A percentile compares a stretch with the other conserved stretches of the same genome.
Conservation (phyloP, 2,797 vertebrate genomes). For the Taeniopygia guttata region DNA sequence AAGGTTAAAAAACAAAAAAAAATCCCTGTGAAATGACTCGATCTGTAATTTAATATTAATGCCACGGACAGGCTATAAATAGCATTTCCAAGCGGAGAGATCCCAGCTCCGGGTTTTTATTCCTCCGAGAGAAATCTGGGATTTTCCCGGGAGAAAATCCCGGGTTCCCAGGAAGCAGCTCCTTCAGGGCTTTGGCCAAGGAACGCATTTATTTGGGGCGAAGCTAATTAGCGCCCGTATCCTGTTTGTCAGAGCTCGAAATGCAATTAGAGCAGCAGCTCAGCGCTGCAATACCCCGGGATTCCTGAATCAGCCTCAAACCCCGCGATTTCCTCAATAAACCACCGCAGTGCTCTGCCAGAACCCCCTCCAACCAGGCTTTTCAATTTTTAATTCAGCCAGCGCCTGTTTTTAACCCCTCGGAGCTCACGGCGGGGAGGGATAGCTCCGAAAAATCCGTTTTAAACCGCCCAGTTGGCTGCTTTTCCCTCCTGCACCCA, state of each 20-base stretch:
- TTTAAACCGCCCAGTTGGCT: neutral
- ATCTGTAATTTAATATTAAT: neutral
- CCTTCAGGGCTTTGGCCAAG: neutral
- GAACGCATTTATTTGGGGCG: fast-evolving
- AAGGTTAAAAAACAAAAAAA: neutral
- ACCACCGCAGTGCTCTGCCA: neutral
- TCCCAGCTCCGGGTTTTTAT: neutral
- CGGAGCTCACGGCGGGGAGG: no score
- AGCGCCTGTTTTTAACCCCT: neutral
- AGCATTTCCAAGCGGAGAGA: neutral
- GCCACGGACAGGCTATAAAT: fast-evolving
- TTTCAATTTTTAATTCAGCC: neutral
- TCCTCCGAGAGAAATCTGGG: neutral
- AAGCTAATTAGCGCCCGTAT: neutral
- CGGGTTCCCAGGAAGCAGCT: neutral
- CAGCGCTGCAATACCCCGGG: neutral
- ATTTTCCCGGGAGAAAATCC: neutral
- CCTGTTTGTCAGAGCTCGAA: neutral
- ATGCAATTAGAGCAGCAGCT: neutral
- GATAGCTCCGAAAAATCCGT: no score
- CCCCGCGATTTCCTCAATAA: neutral
- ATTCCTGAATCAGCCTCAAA: neutral
- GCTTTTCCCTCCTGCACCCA: fast-evolving
- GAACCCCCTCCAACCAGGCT: neutral
- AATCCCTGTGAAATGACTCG: fast-evolving